Percentiles rank a stretch among this genome's conserved stretches.
These are phyloP conservation scores for Synanceia verrucosa DNA, from an alignment of 2,797 vertebrate species.

Conservation along the genomic window DNA sequence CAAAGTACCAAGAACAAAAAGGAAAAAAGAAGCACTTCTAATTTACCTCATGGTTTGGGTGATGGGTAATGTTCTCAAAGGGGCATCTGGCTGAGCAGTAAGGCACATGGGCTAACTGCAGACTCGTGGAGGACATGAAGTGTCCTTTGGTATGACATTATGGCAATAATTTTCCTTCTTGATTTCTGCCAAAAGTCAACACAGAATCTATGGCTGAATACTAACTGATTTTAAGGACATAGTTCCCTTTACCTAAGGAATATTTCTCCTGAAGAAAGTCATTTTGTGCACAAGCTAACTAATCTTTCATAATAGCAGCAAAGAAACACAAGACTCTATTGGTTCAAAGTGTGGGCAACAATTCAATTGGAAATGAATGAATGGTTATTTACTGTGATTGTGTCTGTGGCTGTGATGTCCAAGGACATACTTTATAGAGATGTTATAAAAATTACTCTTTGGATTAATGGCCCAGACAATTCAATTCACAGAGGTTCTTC, in stretches of 20 bases:
- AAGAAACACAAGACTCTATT: too few species aligned
- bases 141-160: background rate
- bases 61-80: background rate
- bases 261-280: background rate
- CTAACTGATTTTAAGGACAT: background rate
- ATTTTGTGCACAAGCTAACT: background rate
- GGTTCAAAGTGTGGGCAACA: too few species aligned
- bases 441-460: background rate
- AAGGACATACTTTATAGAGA: background rate
- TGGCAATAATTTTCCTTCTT: background rate
- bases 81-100: background rate
- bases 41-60: background rate
- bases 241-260: background rate
- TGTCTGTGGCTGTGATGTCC: background rate
- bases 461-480: background rate
- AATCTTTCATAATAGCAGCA: too few species aligned
- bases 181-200: background rate
- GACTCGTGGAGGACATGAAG: background rate
- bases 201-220: background rate
- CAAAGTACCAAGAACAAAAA: conserved; percentile 1
- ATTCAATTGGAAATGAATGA: background rate
- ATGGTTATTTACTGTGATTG: background rate
- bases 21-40: background rate
- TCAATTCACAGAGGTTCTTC: background rate
- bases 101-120: background rate